Conservation (phyloP, 2,113 vertebrate genomes). For the Peromyscus californicus region DNA sequence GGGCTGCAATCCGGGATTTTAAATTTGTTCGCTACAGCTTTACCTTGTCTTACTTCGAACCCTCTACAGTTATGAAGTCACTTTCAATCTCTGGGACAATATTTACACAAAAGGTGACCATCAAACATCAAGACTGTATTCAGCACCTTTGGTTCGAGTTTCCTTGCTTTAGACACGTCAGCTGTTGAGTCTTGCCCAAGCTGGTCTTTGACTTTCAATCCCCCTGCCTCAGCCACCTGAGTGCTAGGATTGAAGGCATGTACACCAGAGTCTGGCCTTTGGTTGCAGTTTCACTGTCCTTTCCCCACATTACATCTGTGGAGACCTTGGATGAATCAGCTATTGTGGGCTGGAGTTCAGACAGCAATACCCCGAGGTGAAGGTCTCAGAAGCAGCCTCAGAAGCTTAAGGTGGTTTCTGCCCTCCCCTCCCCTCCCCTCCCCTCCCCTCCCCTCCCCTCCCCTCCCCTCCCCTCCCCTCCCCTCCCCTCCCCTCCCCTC, state of each 20-base stretch:
- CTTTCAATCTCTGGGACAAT: background rate
- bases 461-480: too few species aligned
- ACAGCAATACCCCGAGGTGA: background rate
- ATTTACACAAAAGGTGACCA: conserved; percentile 28
- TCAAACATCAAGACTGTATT: background rate
- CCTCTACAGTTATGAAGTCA: background rate
- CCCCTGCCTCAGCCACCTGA: background rate
- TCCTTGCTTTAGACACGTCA: background rate
- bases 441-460: too few species aligned
- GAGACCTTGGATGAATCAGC: background rate
- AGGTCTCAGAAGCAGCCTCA: background rate
- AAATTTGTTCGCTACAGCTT: background rate
- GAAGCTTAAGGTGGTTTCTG: background rate
- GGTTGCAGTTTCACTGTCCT: background rate
- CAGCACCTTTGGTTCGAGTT: background rate
- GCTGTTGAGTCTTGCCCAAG: background rate
- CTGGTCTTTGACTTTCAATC: background rate
- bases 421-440: background rate
- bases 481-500: too few species aligned
- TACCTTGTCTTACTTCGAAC: background rate
- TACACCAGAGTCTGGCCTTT: background rate
- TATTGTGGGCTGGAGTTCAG: background rate
- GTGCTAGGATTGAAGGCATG: background rate
- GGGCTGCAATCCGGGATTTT: background rate
- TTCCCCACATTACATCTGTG: background rate